Base-by-base conservation (phyloP, 2,797 vertebrate genomes). In the Mormyrops attenuatus region DNA sequence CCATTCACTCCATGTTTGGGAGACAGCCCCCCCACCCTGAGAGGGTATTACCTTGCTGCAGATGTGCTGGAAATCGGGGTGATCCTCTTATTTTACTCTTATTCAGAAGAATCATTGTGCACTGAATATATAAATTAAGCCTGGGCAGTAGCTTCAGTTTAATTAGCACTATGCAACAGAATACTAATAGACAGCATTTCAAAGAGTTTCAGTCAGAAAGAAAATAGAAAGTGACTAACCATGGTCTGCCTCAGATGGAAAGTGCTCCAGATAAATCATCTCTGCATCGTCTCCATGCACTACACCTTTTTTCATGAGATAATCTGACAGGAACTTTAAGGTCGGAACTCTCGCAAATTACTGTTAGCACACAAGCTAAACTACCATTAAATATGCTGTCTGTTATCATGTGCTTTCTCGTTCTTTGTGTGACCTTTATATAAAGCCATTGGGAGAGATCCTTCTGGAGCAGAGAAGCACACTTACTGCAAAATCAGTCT, bases 171-270 rank as follows among this genome's bases (percentile, higher is more conserved):
- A 89, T 47, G 26, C n/a, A n/a, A 20, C 30, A 44, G 88, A 90
- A 90, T 91, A 85, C 85, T 93, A 91, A 90, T 90, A 82, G 69
- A 38, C 49, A 88, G 91, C 30, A 88, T 91, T 91, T 91, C 44
- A 85, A 86, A 84, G 77, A 85, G 63, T 13, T 89, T 90, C 63
- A 89, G 82, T 91, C 82, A 66, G 60, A 89, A 77, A 88, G 87
- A 90, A 91, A 90, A 92, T 91, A 66, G 90, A 89, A 91, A 89
- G 63, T 90, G 91, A 90, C 90, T 88, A 13, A 9, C 49, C 73
- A 26, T 57, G 91, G 63, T 90, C 44, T 15, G 90, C 85, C 89
- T 88, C 77, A 90, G 77, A 92, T 90, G 84, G 84, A 90, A 77
- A 55, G 85, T 84, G 89, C 89, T 91, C 89, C 86, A 63, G 90